Evolutionary conservation across 2,113 vertebrate species (phyloP), one percentile per base, ranked within the genome.

Genomic region (Synchiropus splendidus): DNA sequence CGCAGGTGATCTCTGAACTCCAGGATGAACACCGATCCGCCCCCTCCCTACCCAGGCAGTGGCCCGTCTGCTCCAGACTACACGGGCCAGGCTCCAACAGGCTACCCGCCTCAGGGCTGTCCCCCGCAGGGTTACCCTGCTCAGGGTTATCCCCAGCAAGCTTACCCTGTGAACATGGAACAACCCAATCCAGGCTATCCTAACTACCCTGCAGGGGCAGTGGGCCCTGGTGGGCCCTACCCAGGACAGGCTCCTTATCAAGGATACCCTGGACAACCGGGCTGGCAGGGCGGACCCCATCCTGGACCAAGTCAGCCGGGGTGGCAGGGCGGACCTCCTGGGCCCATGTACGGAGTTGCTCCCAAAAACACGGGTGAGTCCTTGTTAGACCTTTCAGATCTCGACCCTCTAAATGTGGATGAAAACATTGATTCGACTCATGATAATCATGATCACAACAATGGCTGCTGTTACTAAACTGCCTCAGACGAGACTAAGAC

Each of bases 281-380:
- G 88, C 40, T 91, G 88, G 82, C 90, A 92, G 52, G 89, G 89
- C 0, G 87, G 82, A 1, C 88, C 86, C 0, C 83, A 89, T 45
- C 88, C 88, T 4, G 91, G 84, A 51, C 85, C 86, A 27, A 78
- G 64, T 37, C 88, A 92, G 47, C 85, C 82, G 0, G 91, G 87
- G 38, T 91, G 88, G 82, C 90, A 92, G 52, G 89, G 89, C 0
- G 87, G 82, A 1, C 88, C 89, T 45, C 88, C 88, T 4, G 91
- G 84, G 50, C 85, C 86, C 0, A 75, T 87, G 64, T 90, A 90
- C 9, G 74, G 74, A 2, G 89, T 92, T 39, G 82, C 89, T 58
- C 92, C 91, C 17, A 96, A 96, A 83, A 96, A 92, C 72, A 94
- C 92, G 90, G 92, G 92, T 94, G 82, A 58, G 74, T 15, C 8